phyloP scores from a whole-genome alignment of 2,888 invertebrate species.

The Cerceris ruficornis region DNA sequence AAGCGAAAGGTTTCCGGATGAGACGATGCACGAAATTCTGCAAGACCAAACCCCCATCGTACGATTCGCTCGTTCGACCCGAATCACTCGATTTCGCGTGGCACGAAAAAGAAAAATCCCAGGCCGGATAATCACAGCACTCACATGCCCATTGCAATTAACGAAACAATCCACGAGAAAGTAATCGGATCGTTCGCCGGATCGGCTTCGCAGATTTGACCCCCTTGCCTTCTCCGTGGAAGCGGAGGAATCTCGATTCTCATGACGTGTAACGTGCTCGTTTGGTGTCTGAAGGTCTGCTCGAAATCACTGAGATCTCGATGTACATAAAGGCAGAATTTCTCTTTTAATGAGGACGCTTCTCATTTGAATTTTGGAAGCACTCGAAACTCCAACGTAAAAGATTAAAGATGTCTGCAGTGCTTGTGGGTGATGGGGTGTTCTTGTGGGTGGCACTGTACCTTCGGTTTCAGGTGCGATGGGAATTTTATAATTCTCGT shows the following conservation, averaged over 20 bases:
- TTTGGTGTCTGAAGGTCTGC: no score
- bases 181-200: constrained; percentile 27
- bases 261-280: no score
- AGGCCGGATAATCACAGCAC: constrained; percentile 16
- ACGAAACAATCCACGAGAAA: constrained; percentile 22
- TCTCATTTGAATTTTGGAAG: no score
- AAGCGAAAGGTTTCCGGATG: constrained; percentile 19
- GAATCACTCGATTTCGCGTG: constrained; percentile 14
- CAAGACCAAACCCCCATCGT: constrained; percentile 14
- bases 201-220: constrained; percentile 6
- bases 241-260: background rate
- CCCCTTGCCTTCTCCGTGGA: constrained; percentile 3
- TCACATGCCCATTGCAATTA: constrained; percentile 25
- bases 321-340: no score
- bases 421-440: no score
- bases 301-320: no score
- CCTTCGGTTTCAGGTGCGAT: no score
- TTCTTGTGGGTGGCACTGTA: no score
- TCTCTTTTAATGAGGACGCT: no score
- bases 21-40: constrained; percentile 35
- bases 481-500: no score
- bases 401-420: no score
- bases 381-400: no score
- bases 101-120: constrained; percentile 1
- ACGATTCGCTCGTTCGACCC: constrained; percentile 13